A percentile compares a stretch with the other conserved stretches of the same genome.
These are phyloP conservation scores for Meteorus sp. DNA, from an alignment of 1,140 invertebrate species.

Conservation along the genomic window DNA sequence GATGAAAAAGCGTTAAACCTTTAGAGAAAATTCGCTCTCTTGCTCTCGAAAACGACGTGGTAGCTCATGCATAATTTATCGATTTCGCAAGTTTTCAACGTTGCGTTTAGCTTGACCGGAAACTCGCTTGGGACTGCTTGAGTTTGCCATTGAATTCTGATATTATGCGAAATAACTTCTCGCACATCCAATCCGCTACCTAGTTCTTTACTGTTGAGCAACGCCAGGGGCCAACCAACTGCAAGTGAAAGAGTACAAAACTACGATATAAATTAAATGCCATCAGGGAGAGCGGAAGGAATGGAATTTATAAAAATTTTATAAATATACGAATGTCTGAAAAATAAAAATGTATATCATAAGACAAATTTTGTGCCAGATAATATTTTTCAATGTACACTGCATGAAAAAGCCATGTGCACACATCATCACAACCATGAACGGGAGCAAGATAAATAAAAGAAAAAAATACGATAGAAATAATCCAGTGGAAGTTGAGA, in stretches of 20 bases:
- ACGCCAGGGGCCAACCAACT: neutral
- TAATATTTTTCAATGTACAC: too few species aligned
- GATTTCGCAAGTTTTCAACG: neutral
- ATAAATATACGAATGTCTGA: too few species aligned
- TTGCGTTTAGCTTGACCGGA: slow-evolving; percentile 14
- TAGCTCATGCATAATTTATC: slow-evolving; percentile 20
- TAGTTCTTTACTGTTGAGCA: neutral
- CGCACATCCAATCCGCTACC: neutral
- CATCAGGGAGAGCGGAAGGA: too few species aligned
- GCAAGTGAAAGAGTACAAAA: neutral
- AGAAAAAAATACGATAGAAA: too few species aligned
- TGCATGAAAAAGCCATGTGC: too few species aligned
- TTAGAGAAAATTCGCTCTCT: too few species aligned
- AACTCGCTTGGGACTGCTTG: neutral
- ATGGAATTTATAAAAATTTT: too few species aligned
- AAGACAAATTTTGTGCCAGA: too few species aligned
- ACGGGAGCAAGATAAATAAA: too few species aligned
- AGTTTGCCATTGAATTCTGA: neutral
- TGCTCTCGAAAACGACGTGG: slow-evolving; percentile 1
- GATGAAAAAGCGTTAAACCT: neutral
- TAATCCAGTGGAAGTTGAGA: too few species aligned
- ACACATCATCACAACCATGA: too few species aligned
- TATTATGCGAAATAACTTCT: slow-evolving; percentile 3
- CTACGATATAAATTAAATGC: neutral
- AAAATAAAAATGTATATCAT: too few species aligned